Evolutionary conservation across 2,113 vertebrate genomes (phyloP), one percentile per base, ranked within the genome.

Genomic region (Terrapene triunguis): DNA sequence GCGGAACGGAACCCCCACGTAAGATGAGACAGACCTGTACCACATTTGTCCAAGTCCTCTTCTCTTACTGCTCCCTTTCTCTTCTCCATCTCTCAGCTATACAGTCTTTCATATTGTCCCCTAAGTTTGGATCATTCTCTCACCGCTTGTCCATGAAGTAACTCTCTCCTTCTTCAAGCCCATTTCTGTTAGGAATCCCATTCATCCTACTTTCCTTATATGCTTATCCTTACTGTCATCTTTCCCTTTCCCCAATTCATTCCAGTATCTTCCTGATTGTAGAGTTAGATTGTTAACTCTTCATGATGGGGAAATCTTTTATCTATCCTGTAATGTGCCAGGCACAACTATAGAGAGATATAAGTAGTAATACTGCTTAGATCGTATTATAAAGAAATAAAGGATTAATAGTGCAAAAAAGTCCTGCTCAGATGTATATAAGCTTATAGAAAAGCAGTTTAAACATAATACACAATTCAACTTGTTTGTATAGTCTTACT

Each of bases 371-470:
- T 50, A 54, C 29, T 54, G 32, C 17, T 86, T 55, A 24, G 14
- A 22, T 47, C 85, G 29, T 82, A 76, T 80, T 84, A 19, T 9
- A 8, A 69, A 82, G 51, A 32, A 84, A 6, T 32, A 87, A 90
- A 89, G 51, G 24, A 84, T 10, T 90, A 38, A 27, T 85, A 94
- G 79, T 22, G 80, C 27, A 72, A 90, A 91, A 85, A 24, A 29
- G 21, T 55, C 74, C 29, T 1, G 42, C 82, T 24, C 87, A 69
- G 10, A 22, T 62, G 65, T 59, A 82, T 69, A 47, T 69, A 51
- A 13, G 19, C 19, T 90, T 65, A 65, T 62, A n/a, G 14, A 65
- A 69, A 69, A 35, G 35, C 62, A 69, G 32, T n/a, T n/a, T 17
- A 69, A 69, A n/a, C 35, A 69, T 17, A n/a, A 69, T 17, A 69